Base-by-base conservation (phyloP, 2,113 vertebrate species). In the Trogon surrucura region DNA sequence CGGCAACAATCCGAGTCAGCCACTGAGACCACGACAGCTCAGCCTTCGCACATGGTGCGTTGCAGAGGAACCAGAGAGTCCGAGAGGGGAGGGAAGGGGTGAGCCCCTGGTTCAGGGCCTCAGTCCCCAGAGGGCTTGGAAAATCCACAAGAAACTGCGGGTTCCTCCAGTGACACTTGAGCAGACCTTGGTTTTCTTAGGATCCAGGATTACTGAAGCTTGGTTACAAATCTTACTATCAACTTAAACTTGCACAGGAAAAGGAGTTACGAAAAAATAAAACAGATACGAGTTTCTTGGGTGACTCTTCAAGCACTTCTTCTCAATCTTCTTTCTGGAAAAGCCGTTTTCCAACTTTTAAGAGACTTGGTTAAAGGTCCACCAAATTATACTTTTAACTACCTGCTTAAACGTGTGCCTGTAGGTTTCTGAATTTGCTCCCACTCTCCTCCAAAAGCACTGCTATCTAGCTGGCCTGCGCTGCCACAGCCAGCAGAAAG, bases 361-460 rank as follows among this genome's bases (percentile, higher is more conserved):
- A 73, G 13, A 32, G 45, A 23, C 58, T 88, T 54, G 18, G 1
- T 26, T 47, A 41, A 85, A 82, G 29, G 44, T 26, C 25, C 10
- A 19, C 36, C 3, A 2, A 38, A 72, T 45, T 3, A 57, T 0
- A 21, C 26, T 41, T 53, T 70, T 32, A 87, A 58, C 32, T 36
- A 22, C 10, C 9, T 3, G 0, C 16, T 67, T 29, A 53, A 67
- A 51, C 0, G 3, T 14, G 27, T 26, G 48, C 34, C 41, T 16
- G 6, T 32, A 36, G 6, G 17, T 8, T 53, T 56, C 20, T 32
- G 16, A 38, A 62, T 54, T 48, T 32, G 29, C 50, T n/a, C 79
- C 44, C 14, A 19, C 10, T 60, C 38, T 22, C 20, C 36, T 15
- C 48, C 34, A 13, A n/a, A 66, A 70, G 34, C 4, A 1, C 36